phyloP scores from a whole-genome alignment of 2,888 invertebrate genomes.

The Tuberolachnus salignus region DNA sequence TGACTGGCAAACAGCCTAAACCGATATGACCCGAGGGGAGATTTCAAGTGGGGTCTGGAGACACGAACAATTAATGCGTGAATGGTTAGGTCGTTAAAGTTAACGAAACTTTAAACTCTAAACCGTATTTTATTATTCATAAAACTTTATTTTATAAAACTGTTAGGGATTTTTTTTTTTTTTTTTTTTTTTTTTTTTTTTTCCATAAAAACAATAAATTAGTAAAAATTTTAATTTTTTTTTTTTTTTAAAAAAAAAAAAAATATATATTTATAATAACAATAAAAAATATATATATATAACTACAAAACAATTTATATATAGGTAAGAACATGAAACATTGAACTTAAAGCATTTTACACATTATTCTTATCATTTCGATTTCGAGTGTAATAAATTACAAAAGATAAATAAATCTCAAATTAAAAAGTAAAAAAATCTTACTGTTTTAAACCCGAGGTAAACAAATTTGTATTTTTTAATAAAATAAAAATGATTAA shows the following conservation, averaged over 20 bases:
- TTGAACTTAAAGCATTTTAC: too few relatives aligned
- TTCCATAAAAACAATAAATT: not conserved
- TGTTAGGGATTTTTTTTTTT: not conserved
- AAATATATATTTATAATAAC: not conserved
- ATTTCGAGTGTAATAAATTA: too few relatives aligned
- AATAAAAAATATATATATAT: too few relatives aligned
- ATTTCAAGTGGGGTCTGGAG: constrained; percentile 31
- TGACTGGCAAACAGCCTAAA: constrained; percentile 57
- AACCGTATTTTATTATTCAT: constrained; percentile 5
- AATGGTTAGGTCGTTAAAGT: constrained; percentile 17
- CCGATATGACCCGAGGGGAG: constrained; percentile 35
- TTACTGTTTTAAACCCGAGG: too few relatives aligned
- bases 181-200: not conserved
- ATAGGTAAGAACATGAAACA: too few relatives aligned
- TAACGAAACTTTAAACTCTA: constrained; percentile 10
- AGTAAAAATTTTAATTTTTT: not conserved
- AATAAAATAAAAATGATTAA: too few relatives aligned
- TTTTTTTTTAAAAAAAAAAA: not conserved
- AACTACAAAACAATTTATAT: too few relatives aligned
- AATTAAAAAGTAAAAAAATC: too few relatives aligned
- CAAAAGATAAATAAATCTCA: too few relatives aligned
- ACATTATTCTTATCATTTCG: too few relatives aligned
- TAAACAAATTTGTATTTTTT: too few relatives aligned
- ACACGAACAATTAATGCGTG: constrained; percentile 17
- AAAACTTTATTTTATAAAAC: constrained; percentile 20